Base-by-base conservation (phyloP, 1,140 invertebrate genomes). In the Charaxes varanes region DNA sequence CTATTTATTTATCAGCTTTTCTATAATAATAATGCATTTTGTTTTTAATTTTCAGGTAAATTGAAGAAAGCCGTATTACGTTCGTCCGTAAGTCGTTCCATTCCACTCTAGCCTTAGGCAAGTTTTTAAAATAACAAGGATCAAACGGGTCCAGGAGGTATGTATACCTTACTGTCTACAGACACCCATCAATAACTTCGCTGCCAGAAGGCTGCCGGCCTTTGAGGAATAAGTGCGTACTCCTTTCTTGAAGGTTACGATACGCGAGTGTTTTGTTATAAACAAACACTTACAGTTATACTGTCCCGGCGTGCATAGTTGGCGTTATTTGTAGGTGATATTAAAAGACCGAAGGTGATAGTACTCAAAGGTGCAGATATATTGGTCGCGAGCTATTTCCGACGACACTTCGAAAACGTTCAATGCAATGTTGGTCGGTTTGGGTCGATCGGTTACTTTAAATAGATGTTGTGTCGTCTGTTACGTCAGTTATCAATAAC, bases 321-420 rank as follows among this genome's bases (percentile, higher is more conserved):
- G 19, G 45, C 35, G 55, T 60, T 78, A 80, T 76, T 81, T 62
- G 53, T 63, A 52, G 37, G 58, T 46, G 52, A 66, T 69, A 71
- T 76, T 74, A 68, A 62, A 55, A 60, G 41, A n/a, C 56, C 60
- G 76, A 80, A 80, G 76, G 69, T 73, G 62, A 77, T 71, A 67
- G 60, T 53, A 53, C 57, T 64, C 65, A 65, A 63, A 58, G 42
- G 54, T 61, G 53, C 53, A 54, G 62, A 65, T 81, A 81, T 66
- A 66, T 78, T 68, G 67, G 64, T 69, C 66, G 41, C 50, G 30
- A 37, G 59, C 56, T 78, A 78, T 81, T 81, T 74, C 70, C 40
- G 52, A 66, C 55, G 53, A 60, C 64, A 56, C 52, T 17, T 60
- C 55, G 55, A 47, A 53, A 42, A 42, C 42, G 50, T 65, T 74